Evolutionary conservation across 2,888 invertebrate genomes (phyloP), one percentile per base, ranked within the genome.

Genomic region (Synanthedon formicaeformis): DNA sequence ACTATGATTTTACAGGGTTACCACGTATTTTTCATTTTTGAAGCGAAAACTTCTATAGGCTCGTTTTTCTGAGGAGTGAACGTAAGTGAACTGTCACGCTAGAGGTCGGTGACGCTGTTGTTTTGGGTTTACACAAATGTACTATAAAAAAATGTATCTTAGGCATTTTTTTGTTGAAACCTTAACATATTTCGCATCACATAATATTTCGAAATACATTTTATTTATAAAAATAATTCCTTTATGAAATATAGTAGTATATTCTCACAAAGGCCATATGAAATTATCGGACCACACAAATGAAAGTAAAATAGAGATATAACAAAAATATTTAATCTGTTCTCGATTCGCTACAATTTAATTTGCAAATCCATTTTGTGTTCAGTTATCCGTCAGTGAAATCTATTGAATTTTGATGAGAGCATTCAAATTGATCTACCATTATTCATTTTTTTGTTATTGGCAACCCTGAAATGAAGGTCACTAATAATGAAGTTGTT

Each of bases 401-500:
- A 71, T 69, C 66, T 70, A 69, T 69, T 70, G 68, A 66, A 68
- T 71, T 68, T 70, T 64, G 64, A 67, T 67, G 64, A 62, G 59
- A 60, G 60, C 65, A 65, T 69, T 67, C 45, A 45, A 14, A 14
- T 14, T 13, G 45, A 6, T n/a, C 10, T 3, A 45, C 45, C 13
- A 45, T 13, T 13, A 13, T 13, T 45, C 13, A 45, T 45, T 45
- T 45, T 41, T 48, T 45, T 11, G 40, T 18, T 23, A n/a, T 54
- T 56, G 58, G 53, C 64, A 80, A 55, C 72, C 78, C 71, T 76
- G 60, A 64, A 51, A 18, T 58, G 66, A 75, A 78, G 79, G 77
- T 79, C 73, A 75, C 60, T 60, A 67, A 73, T 80, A 81, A 78
- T 81, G 78, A 79, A 74, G 70, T 78, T 78, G 77, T 71, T 70